Evolutionary conservation across 30 jellyfish, hydroid and myxozoan genomes (phyloP).

Genomic region (Calvadosia cruxmelitensis): DNA sequence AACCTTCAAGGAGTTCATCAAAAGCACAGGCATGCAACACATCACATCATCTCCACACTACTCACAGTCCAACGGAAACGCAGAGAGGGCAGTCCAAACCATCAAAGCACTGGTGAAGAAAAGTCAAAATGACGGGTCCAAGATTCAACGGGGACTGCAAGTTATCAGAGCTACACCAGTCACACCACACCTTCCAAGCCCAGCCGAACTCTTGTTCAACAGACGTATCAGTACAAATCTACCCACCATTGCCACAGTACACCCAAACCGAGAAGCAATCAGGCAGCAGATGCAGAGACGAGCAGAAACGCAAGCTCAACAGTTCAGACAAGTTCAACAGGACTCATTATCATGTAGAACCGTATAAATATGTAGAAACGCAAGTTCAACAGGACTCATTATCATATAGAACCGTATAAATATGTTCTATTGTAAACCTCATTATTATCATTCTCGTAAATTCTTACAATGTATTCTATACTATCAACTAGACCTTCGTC

Average conservation of each 20-base stretch:
- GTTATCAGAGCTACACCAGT: constrained; percentile 25
- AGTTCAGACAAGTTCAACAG: too few species aligned
- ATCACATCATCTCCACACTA: constrained; percentile 23
- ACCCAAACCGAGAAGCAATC: constrained; percentile 1
- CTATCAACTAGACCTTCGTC: too few species aligned
- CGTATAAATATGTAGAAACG: too few species aligned
- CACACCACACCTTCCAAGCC: constrained; percentile 35
- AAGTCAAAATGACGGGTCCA: constrained; percentile 9
- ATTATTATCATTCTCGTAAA: too few species aligned
- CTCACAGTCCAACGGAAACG: constrained; percentile 15
- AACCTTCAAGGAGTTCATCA: constrained; percentile 12
- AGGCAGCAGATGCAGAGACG: constrained; percentile 1
- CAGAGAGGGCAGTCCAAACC: constrained; percentile 14
- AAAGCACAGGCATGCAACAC: constrained; percentile 9
- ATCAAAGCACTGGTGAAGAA: constrained; percentile 10
- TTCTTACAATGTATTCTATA: too few species aligned
- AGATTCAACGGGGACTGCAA: constrained; percentile 16
- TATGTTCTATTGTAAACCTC: too few species aligned
- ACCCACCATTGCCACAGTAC: background rate
- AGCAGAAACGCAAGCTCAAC: background rate
- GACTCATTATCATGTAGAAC: too few species aligned
- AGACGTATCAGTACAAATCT: constrained; percentile 7
- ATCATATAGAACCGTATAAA: too few species aligned
- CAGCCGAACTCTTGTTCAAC: constrained; percentile 44
- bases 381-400: too few species aligned